Evolutionary conservation across 2,888 invertebrate species (phyloP).

Genomic region (Arrhopalites spinosus): DNA sequence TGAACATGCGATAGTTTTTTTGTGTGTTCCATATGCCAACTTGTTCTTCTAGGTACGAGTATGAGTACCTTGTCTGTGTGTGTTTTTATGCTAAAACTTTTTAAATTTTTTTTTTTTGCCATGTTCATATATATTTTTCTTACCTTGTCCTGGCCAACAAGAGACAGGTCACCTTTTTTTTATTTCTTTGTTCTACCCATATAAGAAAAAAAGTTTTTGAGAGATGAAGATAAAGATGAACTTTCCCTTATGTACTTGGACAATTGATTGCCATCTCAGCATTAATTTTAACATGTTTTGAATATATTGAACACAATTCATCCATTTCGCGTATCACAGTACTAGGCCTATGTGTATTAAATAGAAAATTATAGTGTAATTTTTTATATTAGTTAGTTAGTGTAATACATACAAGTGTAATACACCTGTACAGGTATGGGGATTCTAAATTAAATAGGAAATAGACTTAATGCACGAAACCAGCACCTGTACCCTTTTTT

Average conservation of each 20-base stretch:
- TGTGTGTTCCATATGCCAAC: not conserved
- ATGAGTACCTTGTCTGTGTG: no score
- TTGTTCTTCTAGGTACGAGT: not conserved
- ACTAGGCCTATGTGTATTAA: not conserved
- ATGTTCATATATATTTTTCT: no score
- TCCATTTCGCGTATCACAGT: constrained; percentile 2
- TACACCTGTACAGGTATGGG: not conserved
- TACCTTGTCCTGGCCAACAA: not conserved
- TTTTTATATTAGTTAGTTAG: not conserved
- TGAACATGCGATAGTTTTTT: constrained; percentile 10
- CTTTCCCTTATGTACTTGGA: no score
- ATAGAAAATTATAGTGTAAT: not conserved
- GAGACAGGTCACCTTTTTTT: not conserved
- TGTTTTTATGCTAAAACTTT: not conserved
- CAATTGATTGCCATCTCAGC: no score
- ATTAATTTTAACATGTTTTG: no score
- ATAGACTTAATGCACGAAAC: no score
- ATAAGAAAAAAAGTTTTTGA: no score
- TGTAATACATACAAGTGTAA: not conserved
- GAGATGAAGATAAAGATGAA: no score
- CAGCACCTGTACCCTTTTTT: constrained; percentile 3
- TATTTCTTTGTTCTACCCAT: no score
- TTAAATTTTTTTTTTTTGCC: no score
- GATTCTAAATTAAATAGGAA: not conserved
- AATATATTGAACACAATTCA: not conserved